phyloP scores from a whole-genome alignment of 2,888 invertebrate species.

The Lasioglossum calceatum region DNA sequence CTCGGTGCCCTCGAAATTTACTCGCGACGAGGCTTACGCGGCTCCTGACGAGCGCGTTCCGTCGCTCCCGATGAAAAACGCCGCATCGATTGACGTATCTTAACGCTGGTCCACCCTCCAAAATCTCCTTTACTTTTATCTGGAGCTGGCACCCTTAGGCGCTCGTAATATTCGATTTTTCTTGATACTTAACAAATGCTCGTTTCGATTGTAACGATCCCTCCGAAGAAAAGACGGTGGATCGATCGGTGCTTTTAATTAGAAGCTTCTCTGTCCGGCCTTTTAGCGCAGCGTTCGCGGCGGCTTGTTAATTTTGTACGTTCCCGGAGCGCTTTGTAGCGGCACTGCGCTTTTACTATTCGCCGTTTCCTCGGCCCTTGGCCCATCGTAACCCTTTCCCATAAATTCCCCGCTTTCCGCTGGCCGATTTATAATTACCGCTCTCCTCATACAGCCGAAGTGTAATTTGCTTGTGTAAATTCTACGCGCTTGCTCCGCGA shows the following conservation, averaged over 20 bases:
- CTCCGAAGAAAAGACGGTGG: background rate
- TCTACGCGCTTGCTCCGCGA: conserved; percentile 57
- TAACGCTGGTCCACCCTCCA: background rate
- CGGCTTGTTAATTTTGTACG: conserved; percentile 49
- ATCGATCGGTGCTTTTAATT: conserved; percentile 56
- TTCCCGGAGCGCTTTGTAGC: conserved; percentile 17
- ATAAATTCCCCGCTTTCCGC: conserved; percentile 64
- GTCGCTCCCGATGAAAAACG: conserved; percentile 14
- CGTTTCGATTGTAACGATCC: background rate
- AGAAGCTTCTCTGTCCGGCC: conserved; percentile 39
- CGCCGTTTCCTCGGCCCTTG: conserved; percentile 60
- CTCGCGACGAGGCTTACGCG: conserved; percentile 1
- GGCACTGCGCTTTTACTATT: conserved; percentile 52
- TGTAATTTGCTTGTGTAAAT: conserved; percentile 71
- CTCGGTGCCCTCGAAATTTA: conserved; percentile 36
- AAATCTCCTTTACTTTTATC: background rate
- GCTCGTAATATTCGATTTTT: background rate
- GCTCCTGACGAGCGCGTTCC: conserved; percentile 8
- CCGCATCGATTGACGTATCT: background rate
- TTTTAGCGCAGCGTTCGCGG: conserved; percentile 20
- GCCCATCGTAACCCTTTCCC: conserved; percentile 59
- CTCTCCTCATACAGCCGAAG: conserved; percentile 58
- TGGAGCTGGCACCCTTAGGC: background rate
- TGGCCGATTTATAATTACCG: conserved; percentile 72
- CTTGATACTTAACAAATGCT: background rate